phyloP scores from a whole-genome alignment of 2,797 vertebrate genomes.

The Spea hammondii region DNA sequence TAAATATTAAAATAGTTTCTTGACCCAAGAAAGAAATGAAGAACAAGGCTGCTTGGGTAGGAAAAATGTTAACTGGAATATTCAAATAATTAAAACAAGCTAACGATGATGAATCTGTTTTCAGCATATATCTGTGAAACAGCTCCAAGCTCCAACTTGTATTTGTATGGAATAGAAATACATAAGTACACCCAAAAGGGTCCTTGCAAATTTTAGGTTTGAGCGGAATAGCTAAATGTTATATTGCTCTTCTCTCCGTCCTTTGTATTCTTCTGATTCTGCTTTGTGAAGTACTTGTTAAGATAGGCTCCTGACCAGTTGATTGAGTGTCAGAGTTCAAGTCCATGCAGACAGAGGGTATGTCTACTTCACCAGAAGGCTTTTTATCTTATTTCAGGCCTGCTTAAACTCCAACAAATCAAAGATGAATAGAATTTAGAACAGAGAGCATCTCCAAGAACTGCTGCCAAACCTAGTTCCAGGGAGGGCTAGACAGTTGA shows the following conservation, averaged over 20 bases:
- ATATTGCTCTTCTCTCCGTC: neutral
- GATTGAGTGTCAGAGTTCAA: slow-evolving; percentile 19
- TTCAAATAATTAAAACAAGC: too few relatives aligned
- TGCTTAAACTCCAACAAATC: slow-evolving; percentile 1
- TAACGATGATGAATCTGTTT: too few relatives aligned
- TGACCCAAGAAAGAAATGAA: too few relatives aligned
- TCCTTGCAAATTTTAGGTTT: neutral
- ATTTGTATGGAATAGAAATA: too few relatives aligned
- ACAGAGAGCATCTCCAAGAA: slow-evolving; percentile 22
- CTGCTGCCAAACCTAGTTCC: slow-evolving; percentile 13
- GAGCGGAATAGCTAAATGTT: neutral
- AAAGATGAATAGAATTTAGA: slow-evolving; percentile 11
- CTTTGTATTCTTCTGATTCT: neutral
- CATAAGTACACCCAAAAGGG: too few relatives aligned
- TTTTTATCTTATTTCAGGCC: slow-evolving; percentile 20
- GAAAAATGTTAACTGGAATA: too few relatives aligned
- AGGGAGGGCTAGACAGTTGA: slow-evolving; percentile 19
- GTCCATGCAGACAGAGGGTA: slow-evolving; percentile 7
- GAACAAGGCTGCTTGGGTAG: too few relatives aligned
- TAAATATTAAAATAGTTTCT: too few relatives aligned
- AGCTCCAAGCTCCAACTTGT: too few relatives aligned
- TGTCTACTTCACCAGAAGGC: neutral
- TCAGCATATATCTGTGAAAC: too few relatives aligned
- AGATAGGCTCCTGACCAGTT: neutral
- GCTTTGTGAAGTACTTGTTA: neutral